A percentile compares a stretch with the other conserved stretches of the same genome.
These are phyloP conservation scores for Zygogramma bicolorata DNA, from an alignment of 2,888 invertebrate genomes.

Conservation along the genomic window DNA sequence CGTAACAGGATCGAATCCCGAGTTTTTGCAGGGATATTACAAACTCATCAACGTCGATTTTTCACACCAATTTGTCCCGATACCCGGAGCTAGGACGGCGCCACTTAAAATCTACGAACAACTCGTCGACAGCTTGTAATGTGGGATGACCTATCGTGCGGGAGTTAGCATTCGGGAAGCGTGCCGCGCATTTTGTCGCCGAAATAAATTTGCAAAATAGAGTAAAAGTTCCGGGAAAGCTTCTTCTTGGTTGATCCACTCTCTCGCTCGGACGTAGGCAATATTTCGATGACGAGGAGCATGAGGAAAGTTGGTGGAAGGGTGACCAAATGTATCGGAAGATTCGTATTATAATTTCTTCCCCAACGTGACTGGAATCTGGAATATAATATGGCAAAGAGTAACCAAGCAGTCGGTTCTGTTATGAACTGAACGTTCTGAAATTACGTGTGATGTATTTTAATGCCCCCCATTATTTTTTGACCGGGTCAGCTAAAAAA, in stretches of 20 bases:
- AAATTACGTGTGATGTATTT: no score
- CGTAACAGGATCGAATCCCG: conserved; percentile 6
- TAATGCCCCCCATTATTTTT: no score
- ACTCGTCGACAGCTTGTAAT: conserved; percentile 55
- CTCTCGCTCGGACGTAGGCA: background rate
- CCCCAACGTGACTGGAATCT: no score
- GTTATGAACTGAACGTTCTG: no score
- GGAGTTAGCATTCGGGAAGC: conserved; percentile 63
- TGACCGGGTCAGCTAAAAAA: no score
- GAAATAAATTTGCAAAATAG: conserved; percentile 65
- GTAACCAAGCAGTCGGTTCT: no score
- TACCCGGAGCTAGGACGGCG: conserved; percentile 55
- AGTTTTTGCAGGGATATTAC: conserved; percentile 35
- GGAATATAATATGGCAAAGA: no score
- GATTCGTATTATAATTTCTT: no score
- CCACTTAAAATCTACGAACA: conserved; percentile 45
- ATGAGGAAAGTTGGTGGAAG: no score
- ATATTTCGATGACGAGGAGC: background rate
- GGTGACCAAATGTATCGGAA: no score
- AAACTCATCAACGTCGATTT: conserved; percentile 41
- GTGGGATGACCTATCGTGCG: conserved; percentile 60
- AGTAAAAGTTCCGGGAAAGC: conserved; percentile 58
- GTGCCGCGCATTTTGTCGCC: conserved; percentile 61
- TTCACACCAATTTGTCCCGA: conserved; percentile 56
- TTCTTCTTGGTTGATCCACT: conserved; percentile 17